These are phyloP conservation scores for Psilopogon haemacephalus DNA, from an alignment of 2,113 vertebrate species.

Conservation along the genomic window DNA sequence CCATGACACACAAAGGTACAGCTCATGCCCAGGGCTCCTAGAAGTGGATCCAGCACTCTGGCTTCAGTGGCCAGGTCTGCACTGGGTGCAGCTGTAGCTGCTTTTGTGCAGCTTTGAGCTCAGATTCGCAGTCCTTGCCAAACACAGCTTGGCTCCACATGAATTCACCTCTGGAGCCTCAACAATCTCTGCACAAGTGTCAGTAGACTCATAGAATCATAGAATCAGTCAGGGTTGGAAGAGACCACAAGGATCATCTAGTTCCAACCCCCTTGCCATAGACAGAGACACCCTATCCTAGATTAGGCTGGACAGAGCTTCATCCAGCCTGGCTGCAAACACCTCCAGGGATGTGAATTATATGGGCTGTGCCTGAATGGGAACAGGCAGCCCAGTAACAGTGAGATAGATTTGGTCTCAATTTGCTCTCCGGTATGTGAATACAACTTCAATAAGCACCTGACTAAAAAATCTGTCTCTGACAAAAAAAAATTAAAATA, in stretches of 20 bases:
- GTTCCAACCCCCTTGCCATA: too few species aligned
- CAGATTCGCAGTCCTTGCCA: background rate
- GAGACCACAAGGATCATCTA: too few species aligned
- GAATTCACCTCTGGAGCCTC: background rate
- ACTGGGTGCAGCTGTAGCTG: background rate
- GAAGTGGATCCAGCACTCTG: rapidly evolving
- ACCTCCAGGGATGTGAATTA: too few species aligned
- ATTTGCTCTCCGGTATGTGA: background rate
- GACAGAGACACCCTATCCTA: too few species aligned
- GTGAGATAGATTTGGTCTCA: background rate
- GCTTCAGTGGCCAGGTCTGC: background rate
- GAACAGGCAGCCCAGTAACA: background rate
- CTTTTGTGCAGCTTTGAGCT: background rate
- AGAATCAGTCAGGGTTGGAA: too few species aligned
- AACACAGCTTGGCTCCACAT: background rate
- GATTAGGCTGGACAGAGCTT: too few species aligned
- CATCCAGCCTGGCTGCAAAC: too few species aligned
- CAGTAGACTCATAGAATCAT: too few species aligned
- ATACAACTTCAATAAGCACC: background rate
- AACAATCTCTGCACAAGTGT: background rate
- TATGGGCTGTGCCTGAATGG: background rate
- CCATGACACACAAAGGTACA: rapidly evolving
- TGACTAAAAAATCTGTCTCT: background rate
- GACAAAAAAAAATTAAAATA: background rate
- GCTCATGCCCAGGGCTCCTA: background rate